Conservation (phyloP, 2,888 invertebrate genomes). For the Melanchra persicariae region DNA sequence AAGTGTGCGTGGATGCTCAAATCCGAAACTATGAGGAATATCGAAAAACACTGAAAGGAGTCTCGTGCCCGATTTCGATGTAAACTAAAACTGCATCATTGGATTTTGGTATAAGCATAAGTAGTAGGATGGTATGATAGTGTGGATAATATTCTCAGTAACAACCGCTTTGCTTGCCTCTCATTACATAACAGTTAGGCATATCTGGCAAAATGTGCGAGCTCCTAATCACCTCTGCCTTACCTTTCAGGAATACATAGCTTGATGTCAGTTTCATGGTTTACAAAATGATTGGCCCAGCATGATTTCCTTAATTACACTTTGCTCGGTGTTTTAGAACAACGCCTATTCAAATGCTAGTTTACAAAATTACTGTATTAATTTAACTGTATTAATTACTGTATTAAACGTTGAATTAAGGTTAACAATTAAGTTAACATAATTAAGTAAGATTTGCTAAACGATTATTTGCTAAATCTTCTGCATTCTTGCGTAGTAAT, state of each 20-base stretch:
- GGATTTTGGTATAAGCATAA: too few species aligned
- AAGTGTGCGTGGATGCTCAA: too few species aligned
- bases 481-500: neutral
- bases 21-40: too few species aligned
- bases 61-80: too few species aligned
- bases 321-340: constrained; percentile 1
- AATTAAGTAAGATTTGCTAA: constrained; percentile 28
- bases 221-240: neutral
- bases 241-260: neutral
- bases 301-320: constrained; percentile 30
- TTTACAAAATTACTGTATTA: constrained; percentile 32
- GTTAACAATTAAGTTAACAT: constrained; percentile 19
- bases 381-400: too few species aligned
- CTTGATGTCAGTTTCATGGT: constrained; percentile 4
- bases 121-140: too few species aligned
- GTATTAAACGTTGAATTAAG: neutral
- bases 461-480: neutral
- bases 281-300: constrained; percentile 37
- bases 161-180: neutral
- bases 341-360: constrained; percentile 17
- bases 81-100: too few species aligned
- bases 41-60: too few species aligned
- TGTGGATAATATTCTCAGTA: neutral
- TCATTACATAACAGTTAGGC: neutral
- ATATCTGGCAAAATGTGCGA: neutral